Evolutionary conservation across 1,140 invertebrate genomes (phyloP).

Genomic region (Bombus superbus): DNA sequence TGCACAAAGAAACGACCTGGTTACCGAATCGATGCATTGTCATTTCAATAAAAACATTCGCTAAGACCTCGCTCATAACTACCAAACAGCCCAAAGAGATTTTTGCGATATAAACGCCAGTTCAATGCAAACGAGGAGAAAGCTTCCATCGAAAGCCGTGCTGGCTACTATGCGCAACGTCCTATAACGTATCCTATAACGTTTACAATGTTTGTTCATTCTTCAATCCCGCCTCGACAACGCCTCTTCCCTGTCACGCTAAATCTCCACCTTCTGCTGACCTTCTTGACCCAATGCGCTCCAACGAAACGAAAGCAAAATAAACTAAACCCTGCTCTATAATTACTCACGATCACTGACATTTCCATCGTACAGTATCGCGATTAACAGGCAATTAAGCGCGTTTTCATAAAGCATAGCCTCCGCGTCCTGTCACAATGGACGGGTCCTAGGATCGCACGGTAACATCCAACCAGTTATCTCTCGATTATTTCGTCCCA

Average conservation of each 20-base stretch:
- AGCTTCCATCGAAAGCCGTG: not conserved
- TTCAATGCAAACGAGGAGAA: not conserved
- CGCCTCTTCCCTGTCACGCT: not conserved
- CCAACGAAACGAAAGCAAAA: not conserved
- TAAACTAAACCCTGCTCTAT: not conserved
- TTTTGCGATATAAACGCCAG: not conserved
- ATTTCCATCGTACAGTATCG: not conserved
- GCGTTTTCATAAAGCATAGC: conserved; percentile 12
- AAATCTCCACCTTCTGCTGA: not conserved
- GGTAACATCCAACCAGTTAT: conserved; percentile 12
- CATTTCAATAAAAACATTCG: too few species aligned
- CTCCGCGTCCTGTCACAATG: not conserved
- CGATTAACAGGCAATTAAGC: conserved; percentile 27
- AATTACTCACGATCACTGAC: not conserved
- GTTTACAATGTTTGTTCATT: not conserved
- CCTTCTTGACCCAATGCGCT: not conserved
- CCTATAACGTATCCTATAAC: too few species aligned
- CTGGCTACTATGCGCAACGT: not conserved
- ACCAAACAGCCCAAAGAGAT: too few species aligned
- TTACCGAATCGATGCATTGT: too few species aligned
- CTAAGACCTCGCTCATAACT: too few species aligned
- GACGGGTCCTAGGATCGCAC: conserved; percentile 13
- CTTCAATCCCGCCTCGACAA: not conserved
- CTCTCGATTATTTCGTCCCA: conserved; percentile 45
- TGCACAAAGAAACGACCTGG: too few species aligned